phyloP scores from a whole-genome alignment of 2,797 vertebrate genomes.

The Apodemus agrarius region DNA sequence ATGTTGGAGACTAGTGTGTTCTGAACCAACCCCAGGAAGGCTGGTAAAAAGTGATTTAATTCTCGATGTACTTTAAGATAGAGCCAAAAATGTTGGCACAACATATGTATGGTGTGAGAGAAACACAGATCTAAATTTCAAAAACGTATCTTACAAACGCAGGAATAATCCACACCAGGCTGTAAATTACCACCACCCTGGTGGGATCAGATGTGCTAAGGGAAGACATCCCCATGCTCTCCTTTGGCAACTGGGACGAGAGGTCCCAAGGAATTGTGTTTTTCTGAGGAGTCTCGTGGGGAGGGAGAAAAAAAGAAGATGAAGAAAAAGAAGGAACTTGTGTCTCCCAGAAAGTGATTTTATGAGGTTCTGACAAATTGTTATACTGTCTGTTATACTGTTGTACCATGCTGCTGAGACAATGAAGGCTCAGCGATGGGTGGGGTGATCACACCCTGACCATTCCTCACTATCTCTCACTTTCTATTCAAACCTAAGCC shows the following conservation, averaged over 20 bases:
- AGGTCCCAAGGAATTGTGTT: neutral
- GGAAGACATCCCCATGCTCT: neutral
- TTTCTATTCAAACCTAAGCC: neutral
- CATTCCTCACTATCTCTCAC: too few species aligned
- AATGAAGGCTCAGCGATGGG: neutral
- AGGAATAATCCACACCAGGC: neutral
- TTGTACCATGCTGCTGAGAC: too few species aligned
- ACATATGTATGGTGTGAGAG: neutral
- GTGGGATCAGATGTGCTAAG: neutral
- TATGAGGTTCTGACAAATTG: neutral
- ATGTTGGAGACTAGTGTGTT: neutral
- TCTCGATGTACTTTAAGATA: slow-evolving; percentile 22
- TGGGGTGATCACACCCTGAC: neutral
- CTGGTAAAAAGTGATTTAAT: neutral
- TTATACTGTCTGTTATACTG: neutral
- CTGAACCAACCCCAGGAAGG: neutral
- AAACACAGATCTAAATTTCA: slow-evolving; percentile 2
- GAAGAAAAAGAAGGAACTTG: neutral
- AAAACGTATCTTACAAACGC: neutral
- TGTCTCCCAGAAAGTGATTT: neutral
- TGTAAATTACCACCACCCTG: neutral
- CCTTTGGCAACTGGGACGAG: neutral
- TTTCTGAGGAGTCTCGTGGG: neutral
- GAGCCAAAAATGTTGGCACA: neutral
- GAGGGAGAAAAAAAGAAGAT: neutral